Base-by-base conservation (phyloP, 2,888 invertebrate species). In the Hydropsyche betteni region DNA sequence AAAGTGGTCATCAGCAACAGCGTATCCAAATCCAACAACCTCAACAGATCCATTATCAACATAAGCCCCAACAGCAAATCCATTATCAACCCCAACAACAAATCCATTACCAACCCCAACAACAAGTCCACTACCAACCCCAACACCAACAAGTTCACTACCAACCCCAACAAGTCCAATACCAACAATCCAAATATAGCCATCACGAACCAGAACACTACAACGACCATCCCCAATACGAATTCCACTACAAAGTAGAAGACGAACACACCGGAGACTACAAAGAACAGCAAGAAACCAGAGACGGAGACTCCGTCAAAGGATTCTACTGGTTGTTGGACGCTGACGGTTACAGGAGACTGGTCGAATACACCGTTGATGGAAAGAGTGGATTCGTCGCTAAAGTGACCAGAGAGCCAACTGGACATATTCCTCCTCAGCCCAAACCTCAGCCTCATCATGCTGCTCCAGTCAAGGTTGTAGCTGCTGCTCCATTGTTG, bases 211-310 rank as follows among this genome's bases (percentile, higher is more conserved):
- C 74, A 34, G 77, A 74, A 38, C 55, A 71, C 51, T 52, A 74
- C 61, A 87, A 87, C 80, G 85, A 86, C 7, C 74, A 84, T 0
- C 89, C 89, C 0, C 89, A 89, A 80, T 90, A 90, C 83, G 87
- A 88, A 5, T 90, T 85, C 83, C 88, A 88, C 4, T 90, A 90
- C 81, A 88, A 89, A 80, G 88, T 90, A 0, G 88, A 89, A 80
- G 90, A 90, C 80, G 83, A 87, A 3, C 84, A 89, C 75, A 89
- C 89, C 36, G 89, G 90, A 33, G 90, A 90, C 84, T 87, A 86
- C 83, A 89, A 89, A 80, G 88, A 87, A 70, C 89, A 89, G 83
- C 86, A 87, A 76, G 89, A 89, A 81, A 84, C 86, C 24, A 85
- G 89, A 74, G 87, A 87, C 80, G 89, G 89, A 0, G 89, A 89